Percentiles rank a stretch among this genome's conserved stretches.
Conservation (phyloP, 1,140 invertebrate genomes). For the Bathynomus jamesi region DNA sequence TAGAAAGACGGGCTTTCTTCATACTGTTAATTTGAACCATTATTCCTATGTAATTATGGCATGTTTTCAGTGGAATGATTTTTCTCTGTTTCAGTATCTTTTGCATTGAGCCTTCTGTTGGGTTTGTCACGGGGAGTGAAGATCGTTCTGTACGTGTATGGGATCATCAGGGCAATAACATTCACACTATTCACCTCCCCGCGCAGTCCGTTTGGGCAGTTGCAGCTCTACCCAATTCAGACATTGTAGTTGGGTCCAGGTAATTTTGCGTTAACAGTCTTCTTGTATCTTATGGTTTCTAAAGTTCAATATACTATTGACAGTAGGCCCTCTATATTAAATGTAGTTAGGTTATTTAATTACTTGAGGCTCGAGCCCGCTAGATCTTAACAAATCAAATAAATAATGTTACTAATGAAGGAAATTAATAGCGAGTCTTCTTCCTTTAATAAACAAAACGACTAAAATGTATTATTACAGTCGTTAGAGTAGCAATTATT, state of each 20-base stretch:
- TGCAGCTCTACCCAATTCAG: conserved; percentile 67
- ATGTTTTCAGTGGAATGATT: neutral
- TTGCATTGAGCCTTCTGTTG: neutral
- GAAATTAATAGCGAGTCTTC: too few species aligned
- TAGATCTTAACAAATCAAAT: too few species aligned
- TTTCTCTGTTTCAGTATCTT: neutral
- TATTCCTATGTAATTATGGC: neutral
- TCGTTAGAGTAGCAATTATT: too few species aligned
- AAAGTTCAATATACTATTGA: neutral
- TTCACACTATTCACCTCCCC: conserved; percentile 67
- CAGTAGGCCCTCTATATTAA: too few species aligned
- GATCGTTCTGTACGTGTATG: conserved; percentile 81
- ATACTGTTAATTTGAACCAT: neutral
- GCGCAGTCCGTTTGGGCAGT: conserved; percentile 84
- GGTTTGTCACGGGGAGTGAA: conserved; percentile 70
- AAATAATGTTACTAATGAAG: too few species aligned
- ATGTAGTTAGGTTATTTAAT: neutral
- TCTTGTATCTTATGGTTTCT: conserved; percentile 12
- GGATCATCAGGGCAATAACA: conserved; percentile 51
- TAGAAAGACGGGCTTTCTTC: neutral
- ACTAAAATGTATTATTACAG: too few species aligned
- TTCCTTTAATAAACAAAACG: too few species aligned
- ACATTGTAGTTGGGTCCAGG: conserved; percentile 79
- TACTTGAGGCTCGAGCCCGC: too few species aligned
- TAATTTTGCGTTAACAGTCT: conserved; percentile 39